These are phyloP conservation scores for Hirudinaria manillensis DNA, from an alignment of 2,888 invertebrate genomes.

Conservation along the genomic window DNA sequence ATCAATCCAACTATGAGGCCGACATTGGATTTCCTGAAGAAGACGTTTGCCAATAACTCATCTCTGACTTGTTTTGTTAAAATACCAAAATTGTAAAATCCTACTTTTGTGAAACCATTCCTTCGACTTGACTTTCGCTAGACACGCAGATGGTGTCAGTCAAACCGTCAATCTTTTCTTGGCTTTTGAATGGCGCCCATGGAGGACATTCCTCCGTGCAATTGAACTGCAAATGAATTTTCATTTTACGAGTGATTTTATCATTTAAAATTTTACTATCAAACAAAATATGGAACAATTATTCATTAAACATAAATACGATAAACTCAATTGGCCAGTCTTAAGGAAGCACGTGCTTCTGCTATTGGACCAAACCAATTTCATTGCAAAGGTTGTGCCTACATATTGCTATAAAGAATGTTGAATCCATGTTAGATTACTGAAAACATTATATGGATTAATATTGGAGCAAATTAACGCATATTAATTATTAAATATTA, in stretches of 20 bases:
- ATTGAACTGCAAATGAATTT: conserved; percentile 64
- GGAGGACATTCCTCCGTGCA: conserved; percentile 77
- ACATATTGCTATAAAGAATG: too few relatives aligned
- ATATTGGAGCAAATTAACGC: not conserved
- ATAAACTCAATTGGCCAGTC: too few relatives aligned
- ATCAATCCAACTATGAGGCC: conserved; percentile 53
- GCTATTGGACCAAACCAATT: too few relatives aligned
- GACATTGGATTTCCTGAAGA: conserved; percentile 28
- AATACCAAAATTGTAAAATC: not conserved
- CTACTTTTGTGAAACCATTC: not conserved
- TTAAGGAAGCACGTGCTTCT: too few relatives aligned
- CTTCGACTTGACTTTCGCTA: not conserved
- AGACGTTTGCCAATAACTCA: not conserved
- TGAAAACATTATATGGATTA: not conserved
- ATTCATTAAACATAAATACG: too few relatives aligned
- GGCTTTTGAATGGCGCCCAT: conserved; percentile 21
- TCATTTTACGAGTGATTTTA: not conserved
- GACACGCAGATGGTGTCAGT: conserved; percentile 17
- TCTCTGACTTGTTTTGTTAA: not conserved
- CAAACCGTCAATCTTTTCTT: not conserved
- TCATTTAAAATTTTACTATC: too few relatives aligned
- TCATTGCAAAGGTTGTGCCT: too few relatives aligned
- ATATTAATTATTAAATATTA: too few relatives aligned
- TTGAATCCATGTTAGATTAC: too few relatives aligned
- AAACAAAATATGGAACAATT: too few relatives aligned